These are phyloP conservation scores for Coilia nasus DNA, from an alignment of 2,797 vertebrate genomes.

Conservation along the genomic window DNA sequence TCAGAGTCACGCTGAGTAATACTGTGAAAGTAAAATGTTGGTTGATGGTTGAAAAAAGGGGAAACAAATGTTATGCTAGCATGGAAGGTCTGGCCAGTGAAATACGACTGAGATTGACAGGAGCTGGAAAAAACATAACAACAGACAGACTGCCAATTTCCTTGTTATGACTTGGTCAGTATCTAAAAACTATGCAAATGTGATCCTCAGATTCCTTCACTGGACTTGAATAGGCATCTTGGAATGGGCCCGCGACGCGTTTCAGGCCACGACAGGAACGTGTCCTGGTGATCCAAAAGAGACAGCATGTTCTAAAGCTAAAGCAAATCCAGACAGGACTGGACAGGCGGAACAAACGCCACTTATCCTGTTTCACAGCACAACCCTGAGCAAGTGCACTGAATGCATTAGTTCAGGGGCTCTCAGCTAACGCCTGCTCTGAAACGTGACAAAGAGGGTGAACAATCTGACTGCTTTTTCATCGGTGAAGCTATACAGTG, in stretches of 20 bases:
- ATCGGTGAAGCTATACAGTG: background rate
- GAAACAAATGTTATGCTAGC: background rate
- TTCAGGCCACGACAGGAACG: background rate
- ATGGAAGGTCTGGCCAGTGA: background rate
- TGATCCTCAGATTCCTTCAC: background rate
- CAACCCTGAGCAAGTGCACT: background rate
- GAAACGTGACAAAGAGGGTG: background rate
- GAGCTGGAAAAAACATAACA: background rate
- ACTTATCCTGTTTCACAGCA: constrained; percentile 11
- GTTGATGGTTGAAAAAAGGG: background rate
- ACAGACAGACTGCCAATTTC: background rate
- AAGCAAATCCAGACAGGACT: constrained; percentile 12
- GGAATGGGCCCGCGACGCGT: background rate
- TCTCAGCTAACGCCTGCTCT: background rate
- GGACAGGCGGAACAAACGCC: background rate
- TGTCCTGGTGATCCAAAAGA: background rate
- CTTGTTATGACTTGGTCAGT: background rate
- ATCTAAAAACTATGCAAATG: background rate
- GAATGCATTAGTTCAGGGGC: background rate
- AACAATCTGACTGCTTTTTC: background rate
- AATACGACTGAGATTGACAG: background rate
- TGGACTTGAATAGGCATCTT: background rate
- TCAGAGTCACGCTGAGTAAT: background rate
- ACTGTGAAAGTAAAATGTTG: background rate
- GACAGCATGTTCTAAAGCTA: background rate